Conservation (phyloP, 30 jellyfish, hydroid and myxozoan genomes). For the Aurelia aurita complex sp. Pacific region DNA sequence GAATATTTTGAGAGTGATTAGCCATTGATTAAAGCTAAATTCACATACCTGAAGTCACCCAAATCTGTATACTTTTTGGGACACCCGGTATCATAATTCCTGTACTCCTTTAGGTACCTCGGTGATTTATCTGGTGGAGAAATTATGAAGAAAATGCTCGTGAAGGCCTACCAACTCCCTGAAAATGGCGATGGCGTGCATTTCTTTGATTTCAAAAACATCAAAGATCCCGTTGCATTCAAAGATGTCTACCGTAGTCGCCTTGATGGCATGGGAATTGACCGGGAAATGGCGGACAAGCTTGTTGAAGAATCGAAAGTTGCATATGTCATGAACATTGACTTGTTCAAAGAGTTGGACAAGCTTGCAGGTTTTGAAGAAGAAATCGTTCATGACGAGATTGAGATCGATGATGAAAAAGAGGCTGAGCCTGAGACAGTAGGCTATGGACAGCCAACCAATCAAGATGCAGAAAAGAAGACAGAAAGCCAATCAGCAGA, state of each 20-base stretch:
- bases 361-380: constrained; percentile 71
- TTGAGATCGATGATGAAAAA: constrained; percentile 5
- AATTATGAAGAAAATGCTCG: constrained; percentile 62
- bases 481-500: constrained; percentile 10
- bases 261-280: constrained; percentile 56
- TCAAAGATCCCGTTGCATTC: constrained; percentile 43
- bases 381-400: constrained; percentile 68
- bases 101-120: constrained; percentile 36
- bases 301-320: constrained; percentile 69
- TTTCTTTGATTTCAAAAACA: constrained; percentile 55
- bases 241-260: constrained; percentile 51
- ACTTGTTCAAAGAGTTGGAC: constrained; percentile 71
- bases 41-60: too few relatives aligned
- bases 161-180: constrained; percentile 62
- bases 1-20: too few relatives aligned
- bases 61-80: too few relatives aligned
- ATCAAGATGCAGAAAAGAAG: neutral
- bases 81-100: too few relatives aligned
- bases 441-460: neutral
- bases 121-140: constrained; percentile 90
- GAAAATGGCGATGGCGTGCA: constrained; percentile 78
- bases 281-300: constrained; percentile 48
- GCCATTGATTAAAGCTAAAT: too few relatives aligned
- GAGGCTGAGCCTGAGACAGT: too few relatives aligned
- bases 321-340: constrained; percentile 51